Percentiles rank a stretch among this genome's conserved stretches.
phyloP scores from a whole-genome alignment of 2,797 vertebrate genomes.

The Acanthiza pusilla region DNA sequence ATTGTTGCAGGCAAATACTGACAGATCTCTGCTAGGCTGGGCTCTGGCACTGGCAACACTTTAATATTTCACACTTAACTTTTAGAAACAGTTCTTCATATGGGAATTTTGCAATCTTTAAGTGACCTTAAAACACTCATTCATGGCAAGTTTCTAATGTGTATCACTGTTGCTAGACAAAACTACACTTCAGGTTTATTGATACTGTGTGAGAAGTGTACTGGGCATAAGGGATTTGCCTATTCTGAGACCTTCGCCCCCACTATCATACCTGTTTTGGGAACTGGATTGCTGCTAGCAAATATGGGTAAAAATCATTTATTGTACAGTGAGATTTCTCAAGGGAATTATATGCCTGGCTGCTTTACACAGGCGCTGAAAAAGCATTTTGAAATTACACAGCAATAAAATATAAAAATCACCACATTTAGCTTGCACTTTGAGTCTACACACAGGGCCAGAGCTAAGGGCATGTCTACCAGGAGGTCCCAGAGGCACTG shows the following conservation, averaged over 20 bases:
- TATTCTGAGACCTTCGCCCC: not conserved
- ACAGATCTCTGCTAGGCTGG: not conserved
- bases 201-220: not conserved
- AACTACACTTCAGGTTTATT: not conserved
- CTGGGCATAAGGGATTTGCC: not conserved
- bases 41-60: not conserved
- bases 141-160: not conserved
- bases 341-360: not conserved
- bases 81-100: not conserved
- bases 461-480: not conserved
- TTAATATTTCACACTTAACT: not conserved
- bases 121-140: not conserved
- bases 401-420: not conserved
- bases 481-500: not conserved
- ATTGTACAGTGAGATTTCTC: not conserved
- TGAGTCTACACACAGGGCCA: not conserved
- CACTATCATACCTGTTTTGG: not conserved
- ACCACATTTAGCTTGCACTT: not conserved
- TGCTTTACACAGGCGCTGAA: not conserved
- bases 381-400: not conserved
- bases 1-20: accelerated
- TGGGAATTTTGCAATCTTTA: not conserved
- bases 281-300: not conserved
- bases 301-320: not conserved
- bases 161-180: not conserved